Evolutionary conservation across 2,888 invertebrate species (phyloP).

Genomic region (Gordius sp.): DNA sequence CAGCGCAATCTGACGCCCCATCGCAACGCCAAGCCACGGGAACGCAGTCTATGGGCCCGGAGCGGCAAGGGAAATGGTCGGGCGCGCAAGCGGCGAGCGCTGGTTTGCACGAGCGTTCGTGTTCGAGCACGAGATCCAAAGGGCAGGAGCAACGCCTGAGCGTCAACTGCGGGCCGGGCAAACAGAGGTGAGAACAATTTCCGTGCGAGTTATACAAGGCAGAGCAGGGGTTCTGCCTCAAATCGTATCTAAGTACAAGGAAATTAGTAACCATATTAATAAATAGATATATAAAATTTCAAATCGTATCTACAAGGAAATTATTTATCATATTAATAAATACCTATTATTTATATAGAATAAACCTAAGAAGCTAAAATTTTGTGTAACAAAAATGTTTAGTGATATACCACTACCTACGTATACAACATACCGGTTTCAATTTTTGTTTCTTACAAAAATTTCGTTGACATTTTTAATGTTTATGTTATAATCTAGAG

Average conservation of each 20-base stretch:
- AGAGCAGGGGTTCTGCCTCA: not conserved
- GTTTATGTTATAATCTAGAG: too few species aligned
- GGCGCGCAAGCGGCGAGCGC: not conserved
- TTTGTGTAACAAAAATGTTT: too few species aligned
- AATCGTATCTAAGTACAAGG: not conserved
- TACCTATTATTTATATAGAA: too few species aligned
- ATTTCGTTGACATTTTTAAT: too few species aligned
- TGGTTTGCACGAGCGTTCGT: not conserved
- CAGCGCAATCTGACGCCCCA: constrained; percentile 3
- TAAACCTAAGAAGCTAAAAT: too few species aligned
- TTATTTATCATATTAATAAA: too few species aligned
- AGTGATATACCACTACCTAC: too few species aligned
- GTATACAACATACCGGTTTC: too few species aligned
- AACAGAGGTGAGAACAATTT: not conserved
- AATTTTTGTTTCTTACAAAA: too few species aligned
- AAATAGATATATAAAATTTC: too few species aligned
- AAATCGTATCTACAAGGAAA: too few species aligned
- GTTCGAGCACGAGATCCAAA: not conserved
- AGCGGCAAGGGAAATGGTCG: not conserved
- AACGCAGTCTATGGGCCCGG: constrained; percentile 8
- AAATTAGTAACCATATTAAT: too few species aligned
- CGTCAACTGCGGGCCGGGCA: not conserved
- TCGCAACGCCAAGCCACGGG: constrained; percentile 3
- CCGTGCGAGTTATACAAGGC: not conserved
- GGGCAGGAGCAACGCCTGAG: not conserved